phyloP scores from a whole-genome alignment of 1,140 invertebrate species.

The Holcopasites calliopsidis region DNA sequence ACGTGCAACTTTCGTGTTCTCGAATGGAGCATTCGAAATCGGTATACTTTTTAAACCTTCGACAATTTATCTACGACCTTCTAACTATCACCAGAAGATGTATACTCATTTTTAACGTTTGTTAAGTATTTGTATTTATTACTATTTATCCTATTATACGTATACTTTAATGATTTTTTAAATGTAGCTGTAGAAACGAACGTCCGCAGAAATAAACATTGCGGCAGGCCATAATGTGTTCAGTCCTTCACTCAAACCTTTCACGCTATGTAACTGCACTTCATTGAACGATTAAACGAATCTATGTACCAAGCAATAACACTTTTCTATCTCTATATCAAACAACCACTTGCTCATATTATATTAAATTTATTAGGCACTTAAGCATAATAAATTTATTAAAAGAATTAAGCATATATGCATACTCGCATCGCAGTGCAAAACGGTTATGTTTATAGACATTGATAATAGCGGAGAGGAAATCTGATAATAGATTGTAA shows the following conservation, averaged over 20 bases:
- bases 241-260: slow-evolving; percentile 41
- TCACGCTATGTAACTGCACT: slow-evolving; percentile 19
- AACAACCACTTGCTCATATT: neutral
- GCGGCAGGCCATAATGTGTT: slow-evolving; percentile 52
- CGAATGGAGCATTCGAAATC: slow-evolving; percentile 1
- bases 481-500: too few relatives aligned
- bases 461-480: too few relatives aligned
- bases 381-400: neutral
- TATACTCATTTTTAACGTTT: slow-evolving; percentile 44
- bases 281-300: neutral
- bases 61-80: slow-evolving; percentile 10
- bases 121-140: slow-evolving; percentile 46
- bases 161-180: slow-evolving; percentile 43
- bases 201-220: slow-evolving; percentile 47
- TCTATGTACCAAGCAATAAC: neutral
- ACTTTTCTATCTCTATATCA: neutral
- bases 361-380: neutral
- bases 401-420: too few relatives aligned
- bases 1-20: neutral
- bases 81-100: slow-evolving; percentile 8
- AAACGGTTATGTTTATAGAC: too few relatives aligned
- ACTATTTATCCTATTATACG: slow-evolving; percentile 42
- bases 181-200: slow-evolving; percentile 46
- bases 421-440: too few relatives aligned
- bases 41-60: neutral